A percentile compares a stretch with the other conserved stretches of the same genome.
Conservation (phyloP, 2,888 invertebrate genomes). For the Nomada ferruginata region DNA sequence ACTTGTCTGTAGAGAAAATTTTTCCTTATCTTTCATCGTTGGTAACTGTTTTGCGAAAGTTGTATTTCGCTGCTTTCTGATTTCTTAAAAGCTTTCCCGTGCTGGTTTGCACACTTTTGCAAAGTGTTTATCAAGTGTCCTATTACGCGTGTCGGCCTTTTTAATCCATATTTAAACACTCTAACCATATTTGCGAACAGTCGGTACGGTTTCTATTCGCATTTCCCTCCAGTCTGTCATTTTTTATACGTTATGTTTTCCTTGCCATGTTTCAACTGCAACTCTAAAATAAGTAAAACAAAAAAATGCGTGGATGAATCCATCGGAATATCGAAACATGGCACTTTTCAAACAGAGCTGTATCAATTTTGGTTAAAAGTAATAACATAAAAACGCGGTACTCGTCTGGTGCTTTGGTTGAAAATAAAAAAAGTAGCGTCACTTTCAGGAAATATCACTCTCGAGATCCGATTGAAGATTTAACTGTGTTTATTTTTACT, state of each 20-base stretch:
- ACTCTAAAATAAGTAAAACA: neutral
- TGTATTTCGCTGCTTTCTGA: slow-evolving; percentile 16
- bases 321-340: too few relatives aligned
- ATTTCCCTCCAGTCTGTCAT: neutral
- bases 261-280: too few relatives aligned
- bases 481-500: too few relatives aligned
- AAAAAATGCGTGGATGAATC: neutral
- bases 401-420: too few relatives aligned
- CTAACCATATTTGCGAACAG: too few relatives aligned
- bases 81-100: slow-evolving; percentile 17
- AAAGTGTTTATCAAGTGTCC: slow-evolving; percentile 11
- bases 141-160: slow-evolving; percentile 18
- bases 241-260: neutral
- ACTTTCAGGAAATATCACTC: too few relatives aligned
- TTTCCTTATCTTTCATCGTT: neutral
- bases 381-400: too few relatives aligned
- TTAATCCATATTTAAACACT: slow-evolving; percentile 19
- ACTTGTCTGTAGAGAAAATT: neutral
- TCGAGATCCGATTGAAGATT: too few relatives aligned
- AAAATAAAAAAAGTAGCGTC: too few relatives aligned
- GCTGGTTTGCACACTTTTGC: slow-evolving; percentile 5
- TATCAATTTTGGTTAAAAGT: too few relatives aligned
- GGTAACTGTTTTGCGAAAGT: neutral
- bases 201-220: neutral
- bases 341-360: too few relatives aligned